Conservation (phyloP, 2,888 invertebrate genomes). For the Chirona hameri region DNA sequence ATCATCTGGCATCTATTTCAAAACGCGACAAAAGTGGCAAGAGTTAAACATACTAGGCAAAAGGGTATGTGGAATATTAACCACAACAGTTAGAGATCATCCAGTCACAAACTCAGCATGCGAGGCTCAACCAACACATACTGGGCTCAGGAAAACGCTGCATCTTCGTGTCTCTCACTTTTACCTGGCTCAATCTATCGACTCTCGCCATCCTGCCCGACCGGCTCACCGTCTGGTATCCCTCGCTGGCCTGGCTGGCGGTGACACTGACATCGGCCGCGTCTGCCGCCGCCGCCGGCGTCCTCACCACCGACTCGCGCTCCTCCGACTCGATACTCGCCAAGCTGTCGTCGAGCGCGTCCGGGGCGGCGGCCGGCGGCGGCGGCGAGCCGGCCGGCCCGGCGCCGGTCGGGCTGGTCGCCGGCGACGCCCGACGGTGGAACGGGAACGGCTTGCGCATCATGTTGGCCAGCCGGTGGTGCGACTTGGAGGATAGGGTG, state of each 20-base stretch:
- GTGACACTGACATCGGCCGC: not conserved
- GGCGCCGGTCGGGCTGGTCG: slow-evolving; percentile 3
- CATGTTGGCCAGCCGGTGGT: slow-evolving; percentile 60
- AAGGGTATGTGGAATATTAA: too few relatives aligned
- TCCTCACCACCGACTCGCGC: not conserved
- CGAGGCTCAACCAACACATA: too few relatives aligned
- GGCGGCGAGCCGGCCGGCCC: slow-evolving; percentile 26
- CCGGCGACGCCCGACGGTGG: slow-evolving; percentile 49
- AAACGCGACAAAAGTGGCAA: too few relatives aligned
- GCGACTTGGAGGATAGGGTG: slow-evolving; percentile 42
- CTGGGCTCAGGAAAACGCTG: too few relatives aligned
- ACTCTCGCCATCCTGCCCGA: not conserved
- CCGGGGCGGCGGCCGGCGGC: not conserved
- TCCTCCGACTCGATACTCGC: slow-evolving; percentile 35
- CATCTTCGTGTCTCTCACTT: too few relatives aligned
- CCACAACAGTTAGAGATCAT: too few relatives aligned
- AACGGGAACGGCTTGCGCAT: slow-evolving; percentile 66
- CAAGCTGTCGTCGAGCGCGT: slow-evolving; percentile 28
- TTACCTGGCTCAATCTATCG: too few relatives aligned
- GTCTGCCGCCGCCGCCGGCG: not conserved
- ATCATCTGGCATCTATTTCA: too few relatives aligned
- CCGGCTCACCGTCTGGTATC: slow-evolving; percentile 28
- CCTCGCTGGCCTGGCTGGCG: slow-evolving; percentile 1
- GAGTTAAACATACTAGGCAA: too few relatives aligned
- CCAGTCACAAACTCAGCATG: too few relatives aligned